These are phyloP conservation scores for Calliphora vomitoria DNA, from an alignment of 2,888 invertebrate genomes.

Conservation along the genomic window DNA sequence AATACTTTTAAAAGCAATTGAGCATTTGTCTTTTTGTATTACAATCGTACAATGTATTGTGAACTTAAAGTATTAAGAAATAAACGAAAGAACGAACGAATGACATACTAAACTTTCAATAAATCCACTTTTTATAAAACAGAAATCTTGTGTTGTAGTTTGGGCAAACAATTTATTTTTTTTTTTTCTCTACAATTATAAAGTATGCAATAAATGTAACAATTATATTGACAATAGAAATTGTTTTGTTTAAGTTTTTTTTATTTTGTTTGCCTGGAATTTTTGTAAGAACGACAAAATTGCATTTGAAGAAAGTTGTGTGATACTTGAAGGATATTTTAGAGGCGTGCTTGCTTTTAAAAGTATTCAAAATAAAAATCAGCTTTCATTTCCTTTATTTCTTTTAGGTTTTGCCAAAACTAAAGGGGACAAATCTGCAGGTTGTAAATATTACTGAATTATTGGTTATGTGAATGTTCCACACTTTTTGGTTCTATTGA, in stretches of 20 bases:
- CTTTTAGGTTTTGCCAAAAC: too few species aligned
- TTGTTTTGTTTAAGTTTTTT: slow-evolving; percentile 7
- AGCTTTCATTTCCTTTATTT: too few species aligned
- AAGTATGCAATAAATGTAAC: slow-evolving; percentile 24
- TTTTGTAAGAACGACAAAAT: too few species aligned
- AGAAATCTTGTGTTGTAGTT: slow-evolving; percentile 18
- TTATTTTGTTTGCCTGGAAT: neutral
- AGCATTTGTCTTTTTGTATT: slow-evolving; percentile 11
- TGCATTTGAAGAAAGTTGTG: too few species aligned
- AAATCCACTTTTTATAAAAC: slow-evolving; percentile 6
- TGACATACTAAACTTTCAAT: slow-evolving; percentile 56
- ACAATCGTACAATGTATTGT: neutral
- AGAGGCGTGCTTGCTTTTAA: too few species aligned
- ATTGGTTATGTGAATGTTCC: too few species aligned
- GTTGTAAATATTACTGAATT: too few species aligned
- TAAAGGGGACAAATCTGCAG: too few species aligned
- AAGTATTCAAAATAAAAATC: too few species aligned
- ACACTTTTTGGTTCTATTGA: too few species aligned
- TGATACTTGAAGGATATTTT: too few species aligned
- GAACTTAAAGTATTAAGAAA: slow-evolving; percentile 9
- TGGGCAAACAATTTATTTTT: neutral
- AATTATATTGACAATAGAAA: slow-evolving; percentile 50
- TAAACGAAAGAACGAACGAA: slow-evolving; percentile 3
- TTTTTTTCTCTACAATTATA: neutral
- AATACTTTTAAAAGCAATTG: slow-evolving; percentile 51